These are phyloP conservation scores for Sebastes paucispinis DNA, from an alignment of 2,797 vertebrate species.

Conservation along the genomic window DNA sequence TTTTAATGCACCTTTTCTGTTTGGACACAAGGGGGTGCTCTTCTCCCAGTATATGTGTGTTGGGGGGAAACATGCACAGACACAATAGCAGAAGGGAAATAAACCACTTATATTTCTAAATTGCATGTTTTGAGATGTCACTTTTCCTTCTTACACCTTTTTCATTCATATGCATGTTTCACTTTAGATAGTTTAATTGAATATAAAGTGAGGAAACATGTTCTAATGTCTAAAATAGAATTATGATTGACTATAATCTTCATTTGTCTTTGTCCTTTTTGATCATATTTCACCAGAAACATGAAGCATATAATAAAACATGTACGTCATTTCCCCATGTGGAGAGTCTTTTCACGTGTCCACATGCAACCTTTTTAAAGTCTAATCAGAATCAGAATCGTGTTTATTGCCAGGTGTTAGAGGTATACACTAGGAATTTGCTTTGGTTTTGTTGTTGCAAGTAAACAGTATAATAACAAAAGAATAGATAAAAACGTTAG, in stretches of 20 bases:
- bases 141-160: not conserved
- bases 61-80: constrained; percentile 5
- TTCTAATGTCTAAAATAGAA: not conserved
- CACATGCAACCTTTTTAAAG: constrained; percentile 18
- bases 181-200: not conserved
- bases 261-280: constrained; percentile 49
- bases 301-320: not conserved
- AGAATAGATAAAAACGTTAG: too few relatives aligned
- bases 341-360: constrained; percentile 7
- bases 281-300: constrained; percentile 8
- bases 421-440: too few relatives aligned
- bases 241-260: constrained; percentile 7
- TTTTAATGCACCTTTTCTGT: constrained; percentile 38
- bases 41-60: constrained; percentile 21
- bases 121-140: constrained; percentile 16
- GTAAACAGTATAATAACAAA: too few relatives aligned
- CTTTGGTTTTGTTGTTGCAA: too few relatives aligned
- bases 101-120: constrained; percentile 54
- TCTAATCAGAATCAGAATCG: not conserved
- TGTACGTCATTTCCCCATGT: not conserved
- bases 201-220: not conserved
- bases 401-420: too few relatives aligned
- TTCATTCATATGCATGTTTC: not conserved
- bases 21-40: constrained; percentile 65
- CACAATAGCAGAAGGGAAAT: constrained; percentile 50